Base-by-base conservation (phyloP, 2,888 invertebrate genomes). In the Psylliodes chrysocephalus region DNA sequence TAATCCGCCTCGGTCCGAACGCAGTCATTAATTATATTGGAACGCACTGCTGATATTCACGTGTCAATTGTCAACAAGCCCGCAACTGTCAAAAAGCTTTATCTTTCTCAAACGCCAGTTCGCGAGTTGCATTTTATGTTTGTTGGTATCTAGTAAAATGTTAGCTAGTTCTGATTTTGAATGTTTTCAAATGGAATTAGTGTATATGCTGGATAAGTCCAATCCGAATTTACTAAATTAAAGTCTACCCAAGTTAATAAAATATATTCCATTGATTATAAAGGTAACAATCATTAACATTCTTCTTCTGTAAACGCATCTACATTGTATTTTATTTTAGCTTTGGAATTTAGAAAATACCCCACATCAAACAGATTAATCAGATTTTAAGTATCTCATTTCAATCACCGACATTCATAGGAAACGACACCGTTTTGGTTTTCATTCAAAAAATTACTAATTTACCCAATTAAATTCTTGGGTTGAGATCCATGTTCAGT, bases 401-500 rank as follows among this genome's bases (percentile, higher is more conserved):
- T 12, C 7, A 4, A 22, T 25, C 25, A 12, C 17, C 47, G 14
- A 47, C 25, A 47, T 22, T 25, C 15, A 47, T 47, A 25, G 7
- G 5, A 12, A 22, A 19, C 10, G 47, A 2, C 12, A 25, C 25
- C 12, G 47, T 22, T 47, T 12, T 47, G 8, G 12, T 49, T 49
- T 49, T 49, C 49, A 49, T 49, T 49, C 28, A 49, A 49, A 19
- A 49, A 8, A 47, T 22, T 46, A 46, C 22, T 46, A 8, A 46
- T 46, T 17, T 49, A 15, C 15, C 28, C 14, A 49, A 49, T 22
- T 8, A 49, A 28, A 30, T 2, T 15, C 10, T 7, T 47, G 25
- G 49, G 10, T 30, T 49, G 49, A 49, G 87, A 88, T 88, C 88
- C 87, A 88, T 88, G 88, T 88, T 88, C 84, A 87, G 87, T 83